A percentile compares a stretch with the other conserved stretches of the same genome.
Evolutionary conservation across 2,888 invertebrate genomes (phyloP).

Genomic region (Mayetiola destructor): DNA sequence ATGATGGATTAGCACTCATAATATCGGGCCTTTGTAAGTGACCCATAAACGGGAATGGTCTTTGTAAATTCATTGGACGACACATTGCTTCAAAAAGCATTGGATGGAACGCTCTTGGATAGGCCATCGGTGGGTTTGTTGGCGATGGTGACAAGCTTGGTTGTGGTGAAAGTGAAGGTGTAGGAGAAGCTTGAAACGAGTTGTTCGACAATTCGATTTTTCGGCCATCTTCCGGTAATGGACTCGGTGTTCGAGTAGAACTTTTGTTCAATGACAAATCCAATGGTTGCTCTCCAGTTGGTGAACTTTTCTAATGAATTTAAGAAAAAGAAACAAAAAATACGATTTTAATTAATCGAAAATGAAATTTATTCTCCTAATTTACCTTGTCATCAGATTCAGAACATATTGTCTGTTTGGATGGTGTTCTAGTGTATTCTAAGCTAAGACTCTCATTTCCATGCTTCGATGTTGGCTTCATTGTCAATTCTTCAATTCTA

Average conservation of each 20-base stretch:
- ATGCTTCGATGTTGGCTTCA: not conserved
- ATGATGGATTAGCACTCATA: constrained; percentile 32
- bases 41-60: constrained; percentile 65
- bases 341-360: too few relatives aligned
- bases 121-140: constrained; percentile 42
- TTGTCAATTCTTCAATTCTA: constrained; percentile 10
- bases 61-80: constrained; percentile 42
- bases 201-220: constrained; percentile 17
- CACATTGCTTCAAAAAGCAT: constrained; percentile 62
- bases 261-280: constrained; percentile 55
- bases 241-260: constrained; percentile 30
- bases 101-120: constrained; percentile 72
- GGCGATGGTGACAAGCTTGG: constrained; percentile 35
- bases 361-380: not conserved
- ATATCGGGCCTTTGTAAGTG: constrained; percentile 50
- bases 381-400: not conserved
- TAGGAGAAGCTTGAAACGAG: constrained; percentile 28
- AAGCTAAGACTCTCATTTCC: not conserved
- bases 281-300: constrained; percentile 47
- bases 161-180: constrained; percentile 31
- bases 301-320: constrained; percentile 5
- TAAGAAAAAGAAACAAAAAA: not conserved
- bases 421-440: constrained; percentile 2
- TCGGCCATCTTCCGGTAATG: constrained; percentile 32
- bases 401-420: not conserved